Base-by-base conservation (phyloP, 2,113 vertebrate genomes). In the Brachypodius melanocephalos region DNA sequence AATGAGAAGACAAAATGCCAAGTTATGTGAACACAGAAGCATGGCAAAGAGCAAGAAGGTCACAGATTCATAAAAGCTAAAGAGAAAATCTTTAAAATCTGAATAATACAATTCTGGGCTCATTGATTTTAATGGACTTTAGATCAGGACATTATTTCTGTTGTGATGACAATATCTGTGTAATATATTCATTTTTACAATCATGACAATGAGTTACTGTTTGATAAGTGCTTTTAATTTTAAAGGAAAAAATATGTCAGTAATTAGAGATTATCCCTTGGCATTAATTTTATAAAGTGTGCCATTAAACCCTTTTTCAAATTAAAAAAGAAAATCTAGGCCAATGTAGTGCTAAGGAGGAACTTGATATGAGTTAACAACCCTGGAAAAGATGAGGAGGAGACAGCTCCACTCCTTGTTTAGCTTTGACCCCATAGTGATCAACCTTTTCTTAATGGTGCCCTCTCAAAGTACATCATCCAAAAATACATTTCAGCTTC, bases 221-320 rank as follows among this genome's bases (percentile, higher is more conserved):
- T 95, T 78, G 61, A 84, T 84, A 95, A 95, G 84, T 85, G 85
- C 90, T 88, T 93, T 83, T 90, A 79, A 79, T 91, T 88, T 89
- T 85, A 82, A 83, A 83, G 18, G 7, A 92, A 92, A 93, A 95
- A 95, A 62, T 14, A 61, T 83, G 62, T 61, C 54, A 80, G 76
- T 88, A 95, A 89, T 94, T 95, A 91, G 89, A 95, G 62, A 88
- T 85, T 92, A 85, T 85, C 81, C 42, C 32, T 85, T 65, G 43
- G 54, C 69, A 85, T 89, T 92, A 81, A 91, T 95, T 94, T 94
- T 94, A 92, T 69, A 34, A 92, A 92, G 21, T 72, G 52, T 72
- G 25, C 62, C 26, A 49, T 45, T 85, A 77, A 89, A 63, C 29
- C 38, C 54, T 79, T 66, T 68, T 77, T 73, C 69, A 90, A 94